Evolutionary conservation across 2,888 invertebrate species (phyloP), one percentile per base, ranked within the genome.

Genomic region (Venustoraphidia nigricollis): DNA sequence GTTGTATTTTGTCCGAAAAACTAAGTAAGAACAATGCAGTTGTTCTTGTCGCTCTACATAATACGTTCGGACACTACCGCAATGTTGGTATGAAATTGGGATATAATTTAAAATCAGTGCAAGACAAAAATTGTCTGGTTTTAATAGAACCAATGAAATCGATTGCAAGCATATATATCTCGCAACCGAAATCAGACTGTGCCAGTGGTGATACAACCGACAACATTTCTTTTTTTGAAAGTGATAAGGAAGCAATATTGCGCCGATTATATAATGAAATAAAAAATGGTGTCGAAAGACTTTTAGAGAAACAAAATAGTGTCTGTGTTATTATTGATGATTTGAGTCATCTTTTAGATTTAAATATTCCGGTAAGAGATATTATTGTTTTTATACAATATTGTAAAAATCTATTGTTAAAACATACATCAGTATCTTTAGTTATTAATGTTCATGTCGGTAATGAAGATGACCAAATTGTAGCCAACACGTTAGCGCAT

Each of bases 1-100:
- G 78, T 59, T 77, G 81, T 56, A 67, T 85, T 10, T 64, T 83
- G 44, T 73, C 75, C 1, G 73, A 82, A 55, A 74, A 77, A 36
- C 61, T 79, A 45, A 75, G 76, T 55, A 74, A 75, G 51, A 74
- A 76, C 51, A 66, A 71, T 49, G 73, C 72, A 46, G 65, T 80
- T 8, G 69, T 83, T 55, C 65, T 86, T 44, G 67, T 85, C 44
- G 74, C 79, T 45, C 69, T 81, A 51, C 86, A 86, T 60, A 81
- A 85, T 58, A 76, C 80, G 2, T 68, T 81, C 44, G 72, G 74
- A 47, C 86, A 87, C 60, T 87, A 83, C 58, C 79, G 83, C 51
- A 81, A 78, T 65, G 75, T 85, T 36, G 82, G 83, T 10, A 76
- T 81, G 59, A 79, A 82, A 57, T 70, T 86, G 59, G 84, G 83